A percentile compares a stretch with the other conserved stretches of the same genome.
These are phyloP conservation scores for Coreius guichenoti DNA, from an alignment of 2,797 vertebrate species.

Conservation along the genomic window DNA sequence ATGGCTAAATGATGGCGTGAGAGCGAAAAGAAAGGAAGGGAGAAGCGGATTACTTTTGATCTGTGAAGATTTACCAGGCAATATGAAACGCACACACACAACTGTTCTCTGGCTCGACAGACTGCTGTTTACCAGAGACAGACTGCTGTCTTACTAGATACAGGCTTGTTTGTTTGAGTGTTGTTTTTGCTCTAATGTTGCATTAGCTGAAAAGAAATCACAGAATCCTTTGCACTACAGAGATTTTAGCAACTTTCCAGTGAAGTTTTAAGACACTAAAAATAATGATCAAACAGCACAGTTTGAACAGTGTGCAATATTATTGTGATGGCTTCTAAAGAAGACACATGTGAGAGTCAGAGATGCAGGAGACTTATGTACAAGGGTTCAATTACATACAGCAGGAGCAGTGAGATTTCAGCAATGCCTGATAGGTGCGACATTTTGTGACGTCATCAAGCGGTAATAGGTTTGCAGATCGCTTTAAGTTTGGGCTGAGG, in stretches of 20 bases:
- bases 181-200: not conserved
- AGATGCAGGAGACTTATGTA: not conserved
- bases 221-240: not conserved
- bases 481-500: not conserved
- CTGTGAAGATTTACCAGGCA: conserved; percentile 20
- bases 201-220: not conserved
- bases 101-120: not conserved
- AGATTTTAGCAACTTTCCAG: conserved; percentile 5
- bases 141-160: not conserved
- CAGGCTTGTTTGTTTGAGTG: not conserved
- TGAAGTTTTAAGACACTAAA: not conserved
- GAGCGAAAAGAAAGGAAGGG: conserved; percentile 22
- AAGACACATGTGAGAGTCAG: not conserved
- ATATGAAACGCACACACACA: not conserved
- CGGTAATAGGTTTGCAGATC: not conserved
- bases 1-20: conserved; percentile 15
- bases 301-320: not conserved
- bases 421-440: not conserved
- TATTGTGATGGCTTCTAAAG: not conserved
- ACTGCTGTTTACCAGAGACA: conserved; percentile 6
- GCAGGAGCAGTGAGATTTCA: conserved; percentile 8
- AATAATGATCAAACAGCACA: not conserved
- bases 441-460: not conserved
- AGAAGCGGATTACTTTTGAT: conserved; percentile 20
- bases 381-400: not conserved